These are phyloP conservation scores for Drosophila nigromelanica DNA, from an alignment of 1,140 invertebrate genomes.

Conservation along the genomic window DNA sequence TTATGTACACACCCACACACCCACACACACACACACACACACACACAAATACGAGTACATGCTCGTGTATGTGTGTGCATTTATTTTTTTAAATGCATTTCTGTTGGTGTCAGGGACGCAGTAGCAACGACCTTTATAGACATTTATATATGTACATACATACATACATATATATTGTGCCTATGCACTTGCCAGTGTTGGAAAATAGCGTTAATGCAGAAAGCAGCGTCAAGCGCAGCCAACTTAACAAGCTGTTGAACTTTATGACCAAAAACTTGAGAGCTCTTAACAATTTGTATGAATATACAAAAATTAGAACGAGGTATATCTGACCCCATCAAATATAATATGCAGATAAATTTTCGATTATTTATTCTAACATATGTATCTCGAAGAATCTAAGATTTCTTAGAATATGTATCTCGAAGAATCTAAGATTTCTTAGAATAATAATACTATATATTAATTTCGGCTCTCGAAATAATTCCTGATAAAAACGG, in stretches of 20 bases:
- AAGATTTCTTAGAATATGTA: too few relatives aligned
- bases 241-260: conserved; percentile 6
- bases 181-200: not conserved
- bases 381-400: too few relatives aligned
- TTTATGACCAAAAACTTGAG: not conserved
- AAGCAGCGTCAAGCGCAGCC: conserved; percentile 1
- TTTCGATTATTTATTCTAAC: too few relatives aligned
- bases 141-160: not conserved
- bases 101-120: conserved; percentile 25
- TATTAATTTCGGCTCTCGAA: too few relatives aligned
- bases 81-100: not conserved
- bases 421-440: too few relatives aligned
- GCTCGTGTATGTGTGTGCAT: conserved; percentile 1
- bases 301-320: too few relatives aligned
- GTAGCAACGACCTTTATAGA: conserved; percentile 50
- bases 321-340: too few relatives aligned
- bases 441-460: too few relatives aligned
- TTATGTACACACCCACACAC: conserved; percentile 29
- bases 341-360: too few relatives aligned
- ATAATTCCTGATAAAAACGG: too few relatives aligned
- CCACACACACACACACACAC: conserved; percentile 8
- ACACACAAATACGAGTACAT: not conserved
- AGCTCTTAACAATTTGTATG: too few relatives aligned
- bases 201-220: not conserved
- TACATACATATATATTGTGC: not conserved